Evolutionary conservation across 2,113 vertebrate genomes (phyloP).

Genomic region (Seriola rivoliana): DNA sequence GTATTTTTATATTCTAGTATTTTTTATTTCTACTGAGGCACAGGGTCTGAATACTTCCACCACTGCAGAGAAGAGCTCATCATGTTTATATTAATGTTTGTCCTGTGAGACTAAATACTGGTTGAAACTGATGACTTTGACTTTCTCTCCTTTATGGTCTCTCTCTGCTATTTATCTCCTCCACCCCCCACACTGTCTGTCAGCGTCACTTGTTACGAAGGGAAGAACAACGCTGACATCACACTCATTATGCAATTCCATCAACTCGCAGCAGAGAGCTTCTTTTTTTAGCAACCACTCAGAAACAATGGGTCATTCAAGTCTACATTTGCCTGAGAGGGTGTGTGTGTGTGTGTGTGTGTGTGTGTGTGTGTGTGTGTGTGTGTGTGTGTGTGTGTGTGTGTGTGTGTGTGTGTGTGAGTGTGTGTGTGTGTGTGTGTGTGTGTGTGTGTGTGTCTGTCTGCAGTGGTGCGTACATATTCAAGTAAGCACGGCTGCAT

Average conservation of each 20-base stretch:
- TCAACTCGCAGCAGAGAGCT: conserved; percentile 33
- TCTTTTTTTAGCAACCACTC: conserved; percentile 72
- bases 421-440: conserved; percentile 27
- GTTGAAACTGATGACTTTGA: too few species aligned
- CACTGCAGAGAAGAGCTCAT: too few species aligned
- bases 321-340: conserved; percentile 53
- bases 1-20: too few species aligned
- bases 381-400: conserved; percentile 5
- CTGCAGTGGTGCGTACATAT: neutral
- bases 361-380: conserved; percentile 5
- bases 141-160: too few species aligned
- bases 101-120: too few species aligned
- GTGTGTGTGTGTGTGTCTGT: conserved; percentile 11
- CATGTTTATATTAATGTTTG: too few species aligned
- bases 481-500: conserved; percentile 23
- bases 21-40: too few species aligned
- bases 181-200: conserved; percentile 9
- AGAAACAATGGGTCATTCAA: conserved; percentile 50
- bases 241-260: conserved; percentile 76
- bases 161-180: too few species aligned
- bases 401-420: conserved; percentile 11
- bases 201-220: conserved; percentile 75
- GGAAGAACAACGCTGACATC: conserved; percentile 79
- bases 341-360: neutral
- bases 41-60: too few species aligned